Evolutionary conservation across 2,888 invertebrate genomes (phyloP).

Genomic region (Spodoptera littoralis): DNA sequence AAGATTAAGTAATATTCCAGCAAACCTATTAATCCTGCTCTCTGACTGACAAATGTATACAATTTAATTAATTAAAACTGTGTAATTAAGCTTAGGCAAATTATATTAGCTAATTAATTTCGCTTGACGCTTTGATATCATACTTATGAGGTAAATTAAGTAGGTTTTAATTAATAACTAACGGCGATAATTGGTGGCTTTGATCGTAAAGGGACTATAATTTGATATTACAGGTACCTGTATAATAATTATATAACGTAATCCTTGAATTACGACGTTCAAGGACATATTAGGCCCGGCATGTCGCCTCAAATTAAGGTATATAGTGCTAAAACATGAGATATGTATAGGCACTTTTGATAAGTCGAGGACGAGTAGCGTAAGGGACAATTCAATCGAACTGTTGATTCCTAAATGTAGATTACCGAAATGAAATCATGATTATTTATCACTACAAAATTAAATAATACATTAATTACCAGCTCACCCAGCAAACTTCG

Average conservation of each 20-base stretch:
- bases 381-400: too few relatives aligned
- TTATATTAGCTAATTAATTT: conserved; percentile 20
- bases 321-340: too few relatives aligned
- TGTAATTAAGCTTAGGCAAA: conserved; percentile 15
- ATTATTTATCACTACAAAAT: too few relatives aligned
- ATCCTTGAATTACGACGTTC: too few relatives aligned
- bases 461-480: too few relatives aligned
- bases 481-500: too few relatives aligned
- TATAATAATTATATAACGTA: neutral
- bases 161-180: conserved; percentile 24
- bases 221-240: neutral
- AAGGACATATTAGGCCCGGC: too few relatives aligned
- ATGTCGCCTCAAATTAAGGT: too few relatives aligned
- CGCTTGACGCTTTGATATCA: conserved; percentile 9
- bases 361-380: too few relatives aligned
- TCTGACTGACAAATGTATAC: conserved; percentile 3
- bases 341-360: too few relatives aligned
- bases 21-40: conserved; percentile 1
- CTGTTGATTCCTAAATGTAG: too few relatives aligned
- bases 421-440: too few relatives aligned
- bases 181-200: conserved; percentile 20
- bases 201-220: conserved; percentile 3
- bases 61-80: conserved; percentile 8
- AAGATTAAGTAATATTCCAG: neutral
- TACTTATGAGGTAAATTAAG: conserved; percentile 14